A percentile compares a stretch with the other conserved stretches of the same genome.
Conservation (phyloP, 2,888 invertebrate genomes). For the Teinopalpus imperialis region DNA sequence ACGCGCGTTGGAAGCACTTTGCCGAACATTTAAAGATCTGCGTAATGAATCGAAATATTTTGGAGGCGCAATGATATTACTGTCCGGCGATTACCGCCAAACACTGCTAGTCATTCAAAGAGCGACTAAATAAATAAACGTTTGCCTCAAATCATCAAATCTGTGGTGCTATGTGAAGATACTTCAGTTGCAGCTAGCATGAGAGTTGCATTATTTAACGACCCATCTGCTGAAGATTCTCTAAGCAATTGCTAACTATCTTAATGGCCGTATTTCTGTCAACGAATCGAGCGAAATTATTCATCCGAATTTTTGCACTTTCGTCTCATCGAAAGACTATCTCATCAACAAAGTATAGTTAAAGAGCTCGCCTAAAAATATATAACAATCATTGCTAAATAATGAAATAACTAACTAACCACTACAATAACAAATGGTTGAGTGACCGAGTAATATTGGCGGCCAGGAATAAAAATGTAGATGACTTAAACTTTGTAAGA, state of each 20-base stretch:
- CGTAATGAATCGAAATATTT: background rate
- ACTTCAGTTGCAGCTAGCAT: conserved; percentile 27
- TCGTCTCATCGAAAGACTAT: conserved; percentile 32
- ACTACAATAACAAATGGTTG: too few relatives aligned
- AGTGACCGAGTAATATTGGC: too few relatives aligned
- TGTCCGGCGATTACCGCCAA: background rate
- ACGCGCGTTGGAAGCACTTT: background rate
- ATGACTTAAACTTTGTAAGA: conserved; percentile 40
- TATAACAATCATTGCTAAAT: conserved; percentile 33
- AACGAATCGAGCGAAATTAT: conserved; percentile 44
- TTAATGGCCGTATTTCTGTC: conserved; percentile 41
- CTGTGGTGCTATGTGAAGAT: too few relatives aligned
- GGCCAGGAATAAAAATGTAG: conserved; percentile 47
- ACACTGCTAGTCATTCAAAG: too few relatives aligned
- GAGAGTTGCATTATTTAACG: conserved; percentile 29
- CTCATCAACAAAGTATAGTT: conserved; percentile 28
- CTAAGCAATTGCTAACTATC: conserved; percentile 45
- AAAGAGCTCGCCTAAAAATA: too few relatives aligned
- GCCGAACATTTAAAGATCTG: conserved; percentile 1
- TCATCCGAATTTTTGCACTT: conserved; percentile 43
- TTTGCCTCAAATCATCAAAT: too few relatives aligned
- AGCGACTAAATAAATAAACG: background rate
- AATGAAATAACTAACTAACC: conserved; percentile 39
- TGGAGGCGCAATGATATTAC: conserved; percentile 9
- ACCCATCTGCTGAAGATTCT: conserved; percentile 40